These are phyloP conservation scores for Proterorhinus semilunaris DNA, from an alignment of 2,113 vertebrate genomes.

Conservation along the genomic window DNA sequence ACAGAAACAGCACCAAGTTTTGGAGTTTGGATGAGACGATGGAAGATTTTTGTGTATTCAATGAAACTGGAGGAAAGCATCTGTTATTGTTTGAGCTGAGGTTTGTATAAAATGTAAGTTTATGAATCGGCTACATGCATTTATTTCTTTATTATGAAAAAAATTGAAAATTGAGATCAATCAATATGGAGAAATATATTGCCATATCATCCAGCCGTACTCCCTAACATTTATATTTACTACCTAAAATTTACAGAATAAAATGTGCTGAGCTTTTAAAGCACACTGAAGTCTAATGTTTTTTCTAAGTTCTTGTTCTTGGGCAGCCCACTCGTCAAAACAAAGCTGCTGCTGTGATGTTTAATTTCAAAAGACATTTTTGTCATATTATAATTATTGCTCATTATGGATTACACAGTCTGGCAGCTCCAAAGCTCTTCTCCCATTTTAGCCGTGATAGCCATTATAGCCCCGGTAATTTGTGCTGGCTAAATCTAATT, in stretches of 20 bases:
- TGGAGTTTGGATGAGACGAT: no score
- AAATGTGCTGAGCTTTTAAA: neutral
- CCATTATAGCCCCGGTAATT: neutral
- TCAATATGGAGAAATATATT: no score
- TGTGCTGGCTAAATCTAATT: neutral
- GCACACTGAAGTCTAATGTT: slow-evolving; percentile 1
- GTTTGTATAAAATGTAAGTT: no score
- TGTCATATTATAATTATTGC: slow-evolving; percentile 4
- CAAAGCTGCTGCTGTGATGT: neutral
- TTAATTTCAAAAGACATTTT: neutral
- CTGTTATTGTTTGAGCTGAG: no score
- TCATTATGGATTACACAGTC: slow-evolving; percentile 3
- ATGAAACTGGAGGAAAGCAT: no score
- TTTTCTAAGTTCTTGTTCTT: slow-evolving; percentile 2
- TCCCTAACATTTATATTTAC: neutral
- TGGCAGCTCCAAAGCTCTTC: neutral
- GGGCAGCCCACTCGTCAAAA: slow-evolving; percentile 8
- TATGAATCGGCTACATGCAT: no score
- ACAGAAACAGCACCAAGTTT: no score
- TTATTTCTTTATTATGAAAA: no score
- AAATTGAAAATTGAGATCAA: no score
- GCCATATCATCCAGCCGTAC: no score
- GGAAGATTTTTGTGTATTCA: no score
- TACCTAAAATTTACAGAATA: slow-evolving; percentile 10
- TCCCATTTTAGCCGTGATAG: neutral